phyloP scores from a whole-genome alignment of 2,113 vertebrate species.

The Bufo gargarizans region DNA sequence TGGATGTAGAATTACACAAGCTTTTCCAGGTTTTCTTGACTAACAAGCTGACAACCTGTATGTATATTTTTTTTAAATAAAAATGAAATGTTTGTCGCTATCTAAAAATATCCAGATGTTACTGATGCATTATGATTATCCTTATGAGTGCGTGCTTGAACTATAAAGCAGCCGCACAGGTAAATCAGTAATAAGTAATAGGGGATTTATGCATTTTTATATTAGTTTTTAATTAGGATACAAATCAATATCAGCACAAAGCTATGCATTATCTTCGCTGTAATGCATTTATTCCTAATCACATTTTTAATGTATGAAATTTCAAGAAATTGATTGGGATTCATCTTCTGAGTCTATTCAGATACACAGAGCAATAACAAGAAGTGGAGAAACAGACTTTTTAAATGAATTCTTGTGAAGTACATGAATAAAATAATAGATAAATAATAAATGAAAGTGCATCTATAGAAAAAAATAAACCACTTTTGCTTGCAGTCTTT shows the following conservation, averaged over 20 bases:
- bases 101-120: background rate
- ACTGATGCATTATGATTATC: background rate
- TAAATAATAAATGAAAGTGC: background rate
- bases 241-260: conserved; percentile 9
- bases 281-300: conserved; percentile 3
- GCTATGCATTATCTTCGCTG: background rate
- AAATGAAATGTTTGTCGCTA: background rate
- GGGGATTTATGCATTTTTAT: background rate
- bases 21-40: background rate
- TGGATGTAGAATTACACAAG: too few relatives aligned
- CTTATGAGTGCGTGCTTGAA: background rate
- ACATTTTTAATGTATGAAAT: background rate
- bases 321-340: background rate
- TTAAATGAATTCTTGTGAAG: background rate
- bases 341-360: background rate
- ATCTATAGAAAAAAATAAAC: background rate
- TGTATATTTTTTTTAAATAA: background rate
- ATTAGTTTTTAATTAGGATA: conserved; percentile 13
- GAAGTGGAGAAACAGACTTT: background rate
- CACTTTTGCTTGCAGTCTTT: background rate
- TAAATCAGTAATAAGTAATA: background rate
- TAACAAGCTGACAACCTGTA: background rate
- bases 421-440: background rate
- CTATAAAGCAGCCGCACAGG: background rate
- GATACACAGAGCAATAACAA: background rate